Evolutionary conservation across 2,797 vertebrate genomes (phyloP).

Genomic region (Chlorospingus semifuscus): DNA sequence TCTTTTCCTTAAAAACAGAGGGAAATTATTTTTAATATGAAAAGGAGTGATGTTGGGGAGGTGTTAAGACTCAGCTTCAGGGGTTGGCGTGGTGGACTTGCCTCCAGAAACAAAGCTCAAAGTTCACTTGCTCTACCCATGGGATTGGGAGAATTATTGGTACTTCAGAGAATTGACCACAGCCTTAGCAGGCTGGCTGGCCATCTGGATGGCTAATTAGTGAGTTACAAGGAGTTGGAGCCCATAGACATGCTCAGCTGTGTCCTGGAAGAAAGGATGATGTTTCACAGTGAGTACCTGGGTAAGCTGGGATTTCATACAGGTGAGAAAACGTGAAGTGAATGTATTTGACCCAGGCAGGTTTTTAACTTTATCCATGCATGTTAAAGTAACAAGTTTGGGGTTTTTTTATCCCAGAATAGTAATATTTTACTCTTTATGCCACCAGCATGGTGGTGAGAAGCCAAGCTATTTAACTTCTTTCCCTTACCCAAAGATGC

Average conservation of each 20-base stretch:
- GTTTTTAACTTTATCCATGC: not conserved
- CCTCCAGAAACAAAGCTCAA: not conserved
- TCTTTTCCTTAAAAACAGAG: not conserved
- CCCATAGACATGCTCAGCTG: too few species aligned
- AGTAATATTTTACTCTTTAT: not conserved
- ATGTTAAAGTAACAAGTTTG: not conserved
- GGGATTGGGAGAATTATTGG: not conserved
- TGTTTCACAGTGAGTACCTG: not conserved
- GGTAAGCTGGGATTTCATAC: not conserved
- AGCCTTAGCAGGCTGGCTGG: not conserved
- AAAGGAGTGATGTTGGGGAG: not conserved
- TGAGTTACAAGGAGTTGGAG: not conserved
- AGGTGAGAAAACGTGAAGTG: not conserved
- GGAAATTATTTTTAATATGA: not conserved
- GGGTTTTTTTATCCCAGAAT: not conserved
- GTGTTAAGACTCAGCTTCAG: not conserved
- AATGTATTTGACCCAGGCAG: not conserved
- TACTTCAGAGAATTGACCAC: not conserved
- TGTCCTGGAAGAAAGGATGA: not conserved
- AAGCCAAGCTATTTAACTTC: not conserved
- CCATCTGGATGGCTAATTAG: not conserved
- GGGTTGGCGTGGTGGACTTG: accelerated
- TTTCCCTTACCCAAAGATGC: not conserved
- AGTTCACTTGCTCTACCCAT: not conserved
- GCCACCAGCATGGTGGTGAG: not conserved